Conservation (phyloP, 2,888 invertebrate genomes). For the Arge pagana region DNA sequence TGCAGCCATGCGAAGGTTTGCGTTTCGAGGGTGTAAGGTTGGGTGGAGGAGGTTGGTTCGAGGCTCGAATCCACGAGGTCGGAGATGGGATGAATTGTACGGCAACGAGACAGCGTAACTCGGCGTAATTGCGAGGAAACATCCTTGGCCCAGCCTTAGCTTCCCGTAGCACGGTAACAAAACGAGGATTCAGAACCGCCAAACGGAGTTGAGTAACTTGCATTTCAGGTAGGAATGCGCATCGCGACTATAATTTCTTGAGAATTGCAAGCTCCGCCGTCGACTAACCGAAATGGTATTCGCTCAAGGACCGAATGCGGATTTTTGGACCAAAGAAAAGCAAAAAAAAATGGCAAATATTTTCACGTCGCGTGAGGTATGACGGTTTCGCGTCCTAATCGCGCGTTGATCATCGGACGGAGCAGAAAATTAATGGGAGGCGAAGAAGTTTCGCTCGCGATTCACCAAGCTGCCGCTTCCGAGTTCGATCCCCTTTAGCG, state of each 20-base stretch:
- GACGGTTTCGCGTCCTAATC: constrained; percentile 15
- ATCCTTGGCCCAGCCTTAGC: constrained; percentile 38
- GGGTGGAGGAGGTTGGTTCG: too few species aligned
- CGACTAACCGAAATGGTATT: too few species aligned
- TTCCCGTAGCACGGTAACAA: constrained; percentile 29
- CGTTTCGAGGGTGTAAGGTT: too few species aligned
- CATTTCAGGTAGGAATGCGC: neutral
- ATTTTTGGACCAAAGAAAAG: too few species aligned
- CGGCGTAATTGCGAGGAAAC: constrained; percentile 43
- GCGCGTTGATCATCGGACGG: constrained; percentile 6
- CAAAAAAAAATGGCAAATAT: too few species aligned
- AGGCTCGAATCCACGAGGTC: too few species aligned
- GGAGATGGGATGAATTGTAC: constrained; percentile 28
- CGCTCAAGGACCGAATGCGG: too few species aligned
- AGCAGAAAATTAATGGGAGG: constrained; percentile 10
- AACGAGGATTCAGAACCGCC: neutral
- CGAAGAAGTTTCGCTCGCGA: constrained; percentile 31
- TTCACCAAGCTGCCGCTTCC: constrained; percentile 38
- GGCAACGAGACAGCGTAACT: constrained; percentile 39
- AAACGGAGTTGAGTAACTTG: constrained; percentile 2
- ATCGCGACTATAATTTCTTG: neutral
- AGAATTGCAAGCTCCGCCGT: too few species aligned
- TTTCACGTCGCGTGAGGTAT: too few species aligned
- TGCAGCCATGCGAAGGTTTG: too few species aligned
- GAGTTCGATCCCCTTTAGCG: neutral